Conservation (phyloP, 2,797 vertebrate genomes). For the Microchirus variegatus region DNA sequence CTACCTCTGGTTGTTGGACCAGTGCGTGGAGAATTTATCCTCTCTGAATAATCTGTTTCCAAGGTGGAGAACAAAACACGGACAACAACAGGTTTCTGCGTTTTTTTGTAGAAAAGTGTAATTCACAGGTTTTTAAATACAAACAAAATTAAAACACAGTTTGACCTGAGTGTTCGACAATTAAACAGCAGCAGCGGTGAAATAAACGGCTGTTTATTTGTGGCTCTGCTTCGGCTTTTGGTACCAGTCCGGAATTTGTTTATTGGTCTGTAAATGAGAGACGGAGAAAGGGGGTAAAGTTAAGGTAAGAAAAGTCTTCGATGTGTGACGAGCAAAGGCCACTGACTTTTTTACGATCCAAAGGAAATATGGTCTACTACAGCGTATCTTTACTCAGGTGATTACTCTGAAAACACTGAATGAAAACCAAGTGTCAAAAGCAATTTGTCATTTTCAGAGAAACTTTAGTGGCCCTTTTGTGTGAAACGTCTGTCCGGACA, state of each 20-base stretch:
- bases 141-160: neutral
- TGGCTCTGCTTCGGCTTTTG: slow-evolving; percentile 65
- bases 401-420: slow-evolving; percentile 17
- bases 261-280: slow-evolving; percentile 75
- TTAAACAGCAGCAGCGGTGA: slow-evolving; percentile 4
- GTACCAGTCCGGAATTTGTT: slow-evolving; percentile 74
- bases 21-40: slow-evolving; percentile 36
- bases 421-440: slow-evolving; percentile 22
- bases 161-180: slow-evolving; percentile 10
- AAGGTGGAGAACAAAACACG: slow-evolving; percentile 51
- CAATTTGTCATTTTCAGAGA: slow-evolving; percentile 12
- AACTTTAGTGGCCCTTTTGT: slow-evolving; percentile 20
- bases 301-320: slow-evolving; percentile 1
- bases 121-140: slow-evolving; percentile 29
- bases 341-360: slow-evolving; percentile 13
- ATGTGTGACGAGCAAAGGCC: neutral
- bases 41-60: slow-evolving; percentile 38
- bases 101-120: slow-evolving; percentile 33
- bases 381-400: slow-evolving; percentile 8
- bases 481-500: slow-evolving; percentile 44
- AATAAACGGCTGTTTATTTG: slow-evolving; percentile 51
- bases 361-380: neutral
- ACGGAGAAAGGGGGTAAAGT: neutral
- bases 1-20: slow-evolving; percentile 43
- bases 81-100: slow-evolving; percentile 26